Conservation (phyloP, 2,888 invertebrate species). For the Conus canariensis region DNA sequence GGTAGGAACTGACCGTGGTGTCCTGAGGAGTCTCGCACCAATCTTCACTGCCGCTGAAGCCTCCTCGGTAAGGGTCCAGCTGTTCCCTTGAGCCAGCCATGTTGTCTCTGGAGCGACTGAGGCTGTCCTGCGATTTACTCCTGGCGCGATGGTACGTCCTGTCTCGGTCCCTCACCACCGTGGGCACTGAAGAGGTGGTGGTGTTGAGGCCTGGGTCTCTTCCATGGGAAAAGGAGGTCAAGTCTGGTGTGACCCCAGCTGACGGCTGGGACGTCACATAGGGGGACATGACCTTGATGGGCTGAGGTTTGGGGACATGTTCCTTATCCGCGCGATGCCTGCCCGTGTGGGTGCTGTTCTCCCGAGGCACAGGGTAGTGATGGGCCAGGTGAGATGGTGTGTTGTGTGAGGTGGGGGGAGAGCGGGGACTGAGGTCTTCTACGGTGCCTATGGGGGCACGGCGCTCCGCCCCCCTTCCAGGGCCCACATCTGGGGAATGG, state of each 20-base stretch:
- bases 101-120: conserved; percentile 48
- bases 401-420: background rate
- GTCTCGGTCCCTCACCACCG: conserved; percentile 45
- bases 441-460: background rate
- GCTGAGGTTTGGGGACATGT: background rate
- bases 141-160: conserved; percentile 44
- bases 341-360: background rate
- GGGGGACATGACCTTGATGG: conserved; percentile 37
- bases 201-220: conserved; percentile 2
- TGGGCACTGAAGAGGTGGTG: conserved; percentile 22
- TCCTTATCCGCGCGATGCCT: background rate
- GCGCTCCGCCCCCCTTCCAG: background rate
- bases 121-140: conserved; percentile 28
- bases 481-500: background rate
- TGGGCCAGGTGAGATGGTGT: background rate
- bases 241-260: background rate
- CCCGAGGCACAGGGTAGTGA: background rate
- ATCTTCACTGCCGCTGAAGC: conserved; percentile 30
- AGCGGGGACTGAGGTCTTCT: conserved; percentile 22
- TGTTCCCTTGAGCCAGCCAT: conserved; percentile 39
- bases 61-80: background rate
- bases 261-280: conserved; percentile 5
- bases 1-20: conserved; percentile 20
- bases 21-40: conserved; percentile 34
- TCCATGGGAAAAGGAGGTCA: conserved; percentile 42